These are phyloP conservation scores for Hippopotamyrus pictus DNA, from an alignment of 2,797 vertebrate species.

Conservation along the genomic window DNA sequence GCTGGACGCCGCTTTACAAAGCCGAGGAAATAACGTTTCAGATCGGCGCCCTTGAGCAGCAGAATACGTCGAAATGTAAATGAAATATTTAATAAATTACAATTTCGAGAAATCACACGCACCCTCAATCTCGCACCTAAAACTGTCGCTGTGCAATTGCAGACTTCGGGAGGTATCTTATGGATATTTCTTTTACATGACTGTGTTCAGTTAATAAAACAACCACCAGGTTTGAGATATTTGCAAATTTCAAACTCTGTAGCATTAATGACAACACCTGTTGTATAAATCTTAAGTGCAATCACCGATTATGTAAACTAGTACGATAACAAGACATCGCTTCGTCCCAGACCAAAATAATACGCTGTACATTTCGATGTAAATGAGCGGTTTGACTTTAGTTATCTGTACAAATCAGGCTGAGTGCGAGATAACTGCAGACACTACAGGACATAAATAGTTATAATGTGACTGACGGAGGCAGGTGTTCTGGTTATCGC, in stretches of 20 bases:
- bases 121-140: slow-evolving; percentile 25
- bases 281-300: neutral
- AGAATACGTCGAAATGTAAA: neutral
- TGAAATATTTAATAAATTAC: neutral
- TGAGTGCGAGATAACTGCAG: neutral
- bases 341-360: neutral
- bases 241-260: neutral
- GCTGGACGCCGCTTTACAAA: neutral
- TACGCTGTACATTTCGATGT: neutral
- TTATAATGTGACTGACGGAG: slow-evolving; percentile 32
- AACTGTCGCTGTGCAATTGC: neutral
- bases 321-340: neutral
- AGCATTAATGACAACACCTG: slow-evolving; percentile 22
- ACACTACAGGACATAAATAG: slow-evolving; percentile 20
- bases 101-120: neutral
- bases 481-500: slow-evolving; percentile 39
- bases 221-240: neutral
- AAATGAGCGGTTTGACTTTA: neutral
- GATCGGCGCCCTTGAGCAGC: neutral
- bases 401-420: neutral
- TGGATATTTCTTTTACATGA: neutral
- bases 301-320: neutral
- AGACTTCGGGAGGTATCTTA: neutral
- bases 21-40: neutral
- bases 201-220: neutral